phyloP scores from a whole-genome alignment of 2,113 vertebrate genomes.

The Corythaeola cristata region DNA sequence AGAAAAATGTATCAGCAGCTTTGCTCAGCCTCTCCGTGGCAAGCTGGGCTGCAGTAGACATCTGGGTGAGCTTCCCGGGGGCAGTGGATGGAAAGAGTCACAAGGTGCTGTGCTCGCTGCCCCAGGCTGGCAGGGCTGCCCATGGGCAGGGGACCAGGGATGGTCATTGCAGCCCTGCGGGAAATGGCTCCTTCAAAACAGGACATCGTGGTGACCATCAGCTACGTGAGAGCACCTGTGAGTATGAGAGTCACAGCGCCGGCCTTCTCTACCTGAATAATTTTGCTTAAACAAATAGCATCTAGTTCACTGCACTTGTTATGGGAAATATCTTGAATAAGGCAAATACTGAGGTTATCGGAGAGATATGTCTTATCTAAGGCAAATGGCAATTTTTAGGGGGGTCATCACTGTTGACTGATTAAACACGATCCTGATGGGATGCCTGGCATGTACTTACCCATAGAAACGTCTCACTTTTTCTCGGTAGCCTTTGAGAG shows the following conservation, averaged over 20 bases:
- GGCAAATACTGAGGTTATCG: conserved; percentile 65
- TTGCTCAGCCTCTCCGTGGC: background rate
- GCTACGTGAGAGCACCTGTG: accelerated
- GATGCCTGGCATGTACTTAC: conserved; percentile 30
- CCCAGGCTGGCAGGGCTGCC: background rate
- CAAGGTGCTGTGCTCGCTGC: accelerated
- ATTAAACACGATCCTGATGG: conserved; percentile 13
- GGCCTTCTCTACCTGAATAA: background rate
- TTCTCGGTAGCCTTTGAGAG: background rate
- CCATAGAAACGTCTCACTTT: background rate
- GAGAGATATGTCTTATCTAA: conserved; percentile 55
- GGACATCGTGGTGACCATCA: background rate
- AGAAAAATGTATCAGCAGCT: background rate
- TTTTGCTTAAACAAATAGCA: conserved; percentile 48
- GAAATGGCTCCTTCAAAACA: background rate
- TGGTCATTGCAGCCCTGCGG: accelerated
- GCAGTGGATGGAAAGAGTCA: background rate
- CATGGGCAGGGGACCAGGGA: accelerated
- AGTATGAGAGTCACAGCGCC: background rate
- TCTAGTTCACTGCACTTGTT: background rate
- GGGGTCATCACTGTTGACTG: conserved; percentile 34
- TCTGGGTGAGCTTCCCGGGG: background rate
- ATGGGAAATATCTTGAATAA: conserved; percentile 24
- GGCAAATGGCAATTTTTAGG: conserved; percentile 33
- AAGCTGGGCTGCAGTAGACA: background rate